Base-by-base conservation (phyloP, 2,797 vertebrate species). In the Ataeniobius toweri region DNA sequence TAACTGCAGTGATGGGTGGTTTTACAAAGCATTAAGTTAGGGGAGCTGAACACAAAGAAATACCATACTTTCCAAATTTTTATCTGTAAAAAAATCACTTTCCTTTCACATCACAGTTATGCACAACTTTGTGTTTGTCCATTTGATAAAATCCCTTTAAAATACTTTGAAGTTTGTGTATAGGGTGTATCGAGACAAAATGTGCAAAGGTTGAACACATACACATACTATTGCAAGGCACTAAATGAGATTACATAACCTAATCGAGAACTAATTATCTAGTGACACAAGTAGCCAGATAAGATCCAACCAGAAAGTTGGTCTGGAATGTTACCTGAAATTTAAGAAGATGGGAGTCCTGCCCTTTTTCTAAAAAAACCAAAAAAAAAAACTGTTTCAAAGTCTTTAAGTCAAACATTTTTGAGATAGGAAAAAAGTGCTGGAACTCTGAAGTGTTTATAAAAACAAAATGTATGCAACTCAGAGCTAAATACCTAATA, bases 381-480 rank as follows among this genome's bases (percentile, higher is more conserved):
- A 48, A 48, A 48, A 48, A 12, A 28, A 28, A 7, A 56, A 56
- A 24, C 10, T 6, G 4, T 22, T 24, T 55, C 50, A 55, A n/a
- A n/a, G 55, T 56, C 24, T 7, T n/a, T 56, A n/a, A 24, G 22
- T n/a, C 22, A 68, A n/a, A 68, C 39, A 68, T 16, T 14, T 78
- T 24, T 26, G 20, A 13, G 6, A 0, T 41, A 51, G 8, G n/a
- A 28, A 36, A 71, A 73, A 44, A 39, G 16, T 69, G 50, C 24
- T 41, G 63, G 12, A 69, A 76, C 58, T 74, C 53, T 0, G 4
- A 1, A 26, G 22, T 8, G 71, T 80, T 71, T 55, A 48, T 24
- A 46, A 71, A 76, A 39, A 77, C 16, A n/a, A 75, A 31, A 77
- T 75, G 18, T 75, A 55, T 22, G 46, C 5, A 71, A 58, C 3